Evolutionary conservation across 2,888 invertebrate species (phyloP).

Genomic region (Microctonus aethiopoides): DNA sequence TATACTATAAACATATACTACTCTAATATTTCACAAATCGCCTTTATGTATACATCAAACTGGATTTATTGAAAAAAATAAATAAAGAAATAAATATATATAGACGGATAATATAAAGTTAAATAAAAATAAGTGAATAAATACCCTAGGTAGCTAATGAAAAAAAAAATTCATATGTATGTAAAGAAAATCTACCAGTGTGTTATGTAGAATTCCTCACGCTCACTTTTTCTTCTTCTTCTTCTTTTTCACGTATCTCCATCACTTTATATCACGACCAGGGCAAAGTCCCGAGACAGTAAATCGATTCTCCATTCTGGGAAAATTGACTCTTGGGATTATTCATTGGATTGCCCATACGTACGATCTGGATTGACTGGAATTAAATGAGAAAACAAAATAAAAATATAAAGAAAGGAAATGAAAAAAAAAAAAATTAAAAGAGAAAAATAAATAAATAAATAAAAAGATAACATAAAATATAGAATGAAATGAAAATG

Average conservation of each 20-base stretch:
- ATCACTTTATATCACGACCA: not conserved
- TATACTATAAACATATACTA: not conserved
- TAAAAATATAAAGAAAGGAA: too few relatives aligned
- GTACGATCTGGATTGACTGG: conserved; percentile 20
- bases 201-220: conserved; percentile 6
- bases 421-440: too few relatives aligned
- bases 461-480: too few relatives aligned
- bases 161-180: not conserved
- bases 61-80: not conserved
- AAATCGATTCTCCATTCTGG: conserved; percentile 26
- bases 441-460: not conserved
- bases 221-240: not conserved
- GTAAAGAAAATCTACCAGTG: not conserved
- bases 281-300: conserved; percentile 10
- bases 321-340: conserved; percentile 20
- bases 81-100: too few relatives aligned
- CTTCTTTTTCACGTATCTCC: conserved; percentile 1
- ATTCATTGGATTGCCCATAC: conserved; percentile 18
- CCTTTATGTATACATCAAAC: not conserved
- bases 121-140: too few relatives aligned
- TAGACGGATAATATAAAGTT: too few relatives aligned
- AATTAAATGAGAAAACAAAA: not conserved
- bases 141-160: not conserved
- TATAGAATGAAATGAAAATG: not conserved
- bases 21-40: not conserved